These are phyloP conservation scores for Eretmochelys imbricata DNA, from an alignment of 2,113 vertebrate species.

Conservation along the genomic window DNA sequence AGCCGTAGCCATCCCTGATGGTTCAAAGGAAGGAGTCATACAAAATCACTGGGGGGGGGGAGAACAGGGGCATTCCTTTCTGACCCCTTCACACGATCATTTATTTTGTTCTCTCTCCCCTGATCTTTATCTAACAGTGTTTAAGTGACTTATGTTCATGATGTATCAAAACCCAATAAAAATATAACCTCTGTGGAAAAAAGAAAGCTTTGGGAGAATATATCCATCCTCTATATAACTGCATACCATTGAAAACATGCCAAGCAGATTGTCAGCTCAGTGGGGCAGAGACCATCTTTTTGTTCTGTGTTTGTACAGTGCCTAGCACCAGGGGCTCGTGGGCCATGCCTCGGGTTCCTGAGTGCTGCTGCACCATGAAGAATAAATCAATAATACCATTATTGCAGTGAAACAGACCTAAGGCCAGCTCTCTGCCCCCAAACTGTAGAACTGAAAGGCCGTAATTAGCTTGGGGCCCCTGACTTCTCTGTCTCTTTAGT, in stretches of 20 bases:
- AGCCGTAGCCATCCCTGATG: too few species aligned
- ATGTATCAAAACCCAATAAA: too few species aligned
- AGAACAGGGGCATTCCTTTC: neutral
- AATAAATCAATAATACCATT: neutral
- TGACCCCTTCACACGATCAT: neutral
- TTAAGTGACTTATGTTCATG: neutral
- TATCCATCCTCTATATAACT: rapidly evolving
- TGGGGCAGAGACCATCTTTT: neutral
- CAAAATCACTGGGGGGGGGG: neutral
- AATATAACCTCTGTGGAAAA: too few species aligned
- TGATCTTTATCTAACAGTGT: neutral
- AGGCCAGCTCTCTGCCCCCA: neutral
- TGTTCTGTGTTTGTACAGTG: neutral
- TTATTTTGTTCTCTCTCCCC: neutral
- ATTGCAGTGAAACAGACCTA: neutral
- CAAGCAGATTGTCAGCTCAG: rapidly evolving
- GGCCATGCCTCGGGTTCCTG: rapidly evolving
- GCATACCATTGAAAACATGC: neutral
- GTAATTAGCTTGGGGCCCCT: neutral
- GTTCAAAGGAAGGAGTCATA: too few species aligned
- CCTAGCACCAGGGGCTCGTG: neutral
- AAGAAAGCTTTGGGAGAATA: neutral
- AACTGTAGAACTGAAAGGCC: neutral
- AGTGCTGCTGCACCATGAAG: neutral
- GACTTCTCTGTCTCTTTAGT: too few species aligned